Evolutionary conservation across 1,140 invertebrate genomes (phyloP), one percentile per base, ranked within the genome.

Genomic region (Plectus sambesii): DNA sequence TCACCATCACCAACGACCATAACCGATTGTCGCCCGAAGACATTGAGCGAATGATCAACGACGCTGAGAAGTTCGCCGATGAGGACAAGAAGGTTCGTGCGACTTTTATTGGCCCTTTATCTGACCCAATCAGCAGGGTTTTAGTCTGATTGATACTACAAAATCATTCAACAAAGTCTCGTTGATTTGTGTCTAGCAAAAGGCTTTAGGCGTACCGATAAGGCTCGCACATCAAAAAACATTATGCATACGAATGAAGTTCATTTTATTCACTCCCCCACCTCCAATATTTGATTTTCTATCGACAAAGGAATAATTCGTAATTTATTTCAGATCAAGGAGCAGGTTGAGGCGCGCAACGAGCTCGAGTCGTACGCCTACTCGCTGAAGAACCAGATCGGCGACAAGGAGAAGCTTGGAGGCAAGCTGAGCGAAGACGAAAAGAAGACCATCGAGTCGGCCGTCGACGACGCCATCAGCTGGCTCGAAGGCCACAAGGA

Each of bases 1-100:
- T 98, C 65, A 87, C 92, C 42, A 98, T 98, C 65, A 96, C 92
- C 49, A 96, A 97, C 61, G 90, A 97, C 66, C 88, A 97, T 70
- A 96, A 96, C 73, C 78, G 92, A 50, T 65, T 97, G 23, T 90
- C 87, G 15, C 89, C 89, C 20, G 92, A 97, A 66, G 90, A 98
- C 62, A 97, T 98, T 61, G 90, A 98, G 63, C 78, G 87, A 36
- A 97, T 98, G 93, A 93, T 97, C 66, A 87, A 85, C 69, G 92
- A 97, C 64, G 89, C 90, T 2, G 92, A 98, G 73, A 89, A 89
- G 69, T 98, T 96, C 71, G 88, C 90, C 20, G 90, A 97, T 65
- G 92, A 98, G 58, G 93, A 99, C 71, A 93, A 92, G 75, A 90
- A 88, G 74, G 73, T n/a, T n/a, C n/a, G n/a, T n/a, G n/a, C n/a